Evolutionary conservation across 2,113 vertebrate genomes (phyloP).

Genomic region (Entomyzon cyanotis): DNA sequence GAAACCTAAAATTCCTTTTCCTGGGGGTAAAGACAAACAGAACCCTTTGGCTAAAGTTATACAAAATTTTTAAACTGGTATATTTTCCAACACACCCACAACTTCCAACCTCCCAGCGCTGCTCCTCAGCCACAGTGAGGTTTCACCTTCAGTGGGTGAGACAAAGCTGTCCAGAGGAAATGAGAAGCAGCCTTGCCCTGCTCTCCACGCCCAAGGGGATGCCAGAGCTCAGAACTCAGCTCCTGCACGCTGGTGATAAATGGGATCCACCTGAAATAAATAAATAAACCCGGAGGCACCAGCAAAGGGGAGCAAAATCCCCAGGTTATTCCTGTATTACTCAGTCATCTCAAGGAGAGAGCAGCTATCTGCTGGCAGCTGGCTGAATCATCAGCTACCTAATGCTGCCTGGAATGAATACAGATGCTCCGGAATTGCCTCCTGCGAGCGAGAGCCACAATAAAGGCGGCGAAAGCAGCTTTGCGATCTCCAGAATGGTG

Average conservation of each 20-base stretch:
- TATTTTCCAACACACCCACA: too few relatives aligned
- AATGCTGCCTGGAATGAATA: slow-evolving; percentile 70
- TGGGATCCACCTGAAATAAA: slow-evolving; percentile 28
- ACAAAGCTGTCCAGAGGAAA: neutral
- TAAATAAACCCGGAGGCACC: neutral
- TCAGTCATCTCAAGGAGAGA: slow-evolving; percentile 50
- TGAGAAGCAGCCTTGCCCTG: slow-evolving; percentile 11
- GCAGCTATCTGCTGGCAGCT: slow-evolving; percentile 31
- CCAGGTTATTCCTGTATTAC: slow-evolving; percentile 18
- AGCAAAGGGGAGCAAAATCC: neutral
- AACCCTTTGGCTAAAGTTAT: too few relatives aligned
- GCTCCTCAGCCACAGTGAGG: neutral
- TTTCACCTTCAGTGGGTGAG: neutral
- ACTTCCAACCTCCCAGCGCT: neutral
- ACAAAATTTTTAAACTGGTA: too few relatives aligned
- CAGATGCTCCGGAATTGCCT: slow-evolving; percentile 56
- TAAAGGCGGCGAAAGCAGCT: slow-evolving; percentile 33
- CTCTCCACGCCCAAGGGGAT: neutral
- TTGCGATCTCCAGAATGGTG: slow-evolving; percentile 31
- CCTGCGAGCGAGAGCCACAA: neutral
- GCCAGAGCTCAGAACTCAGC: neutral
- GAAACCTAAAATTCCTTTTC: too few relatives aligned
- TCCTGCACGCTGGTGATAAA: slow-evolving; percentile 28
- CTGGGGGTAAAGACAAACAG: too few relatives aligned
- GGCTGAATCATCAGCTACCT: slow-evolving; percentile 53